Percentiles rank a stretch among this genome's conserved stretches.
Conservation (phyloP, 2,113 vertebrate species). For the Archocentrus centrarchus region DNA sequence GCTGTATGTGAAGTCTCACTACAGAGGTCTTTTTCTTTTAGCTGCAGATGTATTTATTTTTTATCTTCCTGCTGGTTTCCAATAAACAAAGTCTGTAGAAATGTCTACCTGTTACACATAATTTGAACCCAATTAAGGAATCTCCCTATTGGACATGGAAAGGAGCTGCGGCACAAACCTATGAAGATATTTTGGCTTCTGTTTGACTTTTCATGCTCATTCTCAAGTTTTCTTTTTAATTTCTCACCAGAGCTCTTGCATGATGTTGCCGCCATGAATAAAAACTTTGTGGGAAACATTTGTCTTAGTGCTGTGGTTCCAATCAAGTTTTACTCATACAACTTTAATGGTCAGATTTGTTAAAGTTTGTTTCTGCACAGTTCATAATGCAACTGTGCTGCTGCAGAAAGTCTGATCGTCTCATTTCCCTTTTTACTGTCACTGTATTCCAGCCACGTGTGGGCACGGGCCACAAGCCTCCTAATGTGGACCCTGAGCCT, state of each 20-base stretch:
- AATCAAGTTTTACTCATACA: background rate
- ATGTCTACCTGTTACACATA: conserved; percentile 62
- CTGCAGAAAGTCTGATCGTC: background rate
- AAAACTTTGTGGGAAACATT: conserved; percentile 70
- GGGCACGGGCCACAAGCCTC: background rate
- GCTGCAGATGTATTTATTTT: conserved; percentile 60
- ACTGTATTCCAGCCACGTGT: background rate
- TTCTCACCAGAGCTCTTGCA: conserved; percentile 61
- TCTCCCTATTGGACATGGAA: background rate
- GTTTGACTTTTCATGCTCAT: conserved; percentile 39
- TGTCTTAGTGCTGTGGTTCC: conserved; percentile 38
- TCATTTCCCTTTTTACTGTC: background rate
- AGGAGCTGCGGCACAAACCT: conserved; percentile 19
- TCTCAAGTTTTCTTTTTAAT: conserved; percentile 40
- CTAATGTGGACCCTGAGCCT: background rate
- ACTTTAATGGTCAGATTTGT: no score
- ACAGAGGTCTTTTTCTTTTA: conserved; percentile 29
- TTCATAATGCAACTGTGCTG: rapidly evolving
- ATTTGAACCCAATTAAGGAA: conserved; percentile 10
- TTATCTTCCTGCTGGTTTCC: conserved; percentile 47
- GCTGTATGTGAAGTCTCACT: conserved; percentile 24
- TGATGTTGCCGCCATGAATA: conserved; percentile 77
- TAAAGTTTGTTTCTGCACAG: no score
- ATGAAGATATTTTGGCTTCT: conserved; percentile 15
- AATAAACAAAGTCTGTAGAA: conserved; percentile 57